These are phyloP conservation scores for Pseudomugil gertrudae DNA, from an alignment of 2,797 vertebrate species.

Conservation along the genomic window DNA sequence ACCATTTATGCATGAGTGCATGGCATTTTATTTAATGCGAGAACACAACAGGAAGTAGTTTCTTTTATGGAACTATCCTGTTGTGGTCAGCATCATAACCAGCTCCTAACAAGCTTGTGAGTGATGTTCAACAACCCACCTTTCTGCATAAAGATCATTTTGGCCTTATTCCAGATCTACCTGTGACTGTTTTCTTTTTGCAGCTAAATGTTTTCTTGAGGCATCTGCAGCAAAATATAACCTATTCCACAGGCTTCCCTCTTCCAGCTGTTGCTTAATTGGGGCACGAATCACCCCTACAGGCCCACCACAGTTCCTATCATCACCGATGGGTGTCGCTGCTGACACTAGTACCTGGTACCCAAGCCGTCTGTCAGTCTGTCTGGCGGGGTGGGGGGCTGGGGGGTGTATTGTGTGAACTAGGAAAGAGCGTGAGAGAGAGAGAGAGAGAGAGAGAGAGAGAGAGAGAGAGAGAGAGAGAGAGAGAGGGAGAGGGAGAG, in stretches of 20 bases:
- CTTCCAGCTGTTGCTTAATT: conserved; percentile 21
- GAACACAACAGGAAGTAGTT: too few species aligned
- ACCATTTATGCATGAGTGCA: too few species aligned
- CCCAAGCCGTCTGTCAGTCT: conserved; percentile 64
- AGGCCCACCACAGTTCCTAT: conserved; percentile 9
- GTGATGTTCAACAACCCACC: neutral
- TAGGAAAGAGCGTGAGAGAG: too few species aligned
- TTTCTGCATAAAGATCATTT: neutral
- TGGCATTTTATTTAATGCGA: too few species aligned
- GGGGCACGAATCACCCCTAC: conserved; percentile 19
- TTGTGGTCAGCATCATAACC: too few species aligned
- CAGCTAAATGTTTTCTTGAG: neutral
- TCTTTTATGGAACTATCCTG: too few species aligned
- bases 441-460: too few species aligned
- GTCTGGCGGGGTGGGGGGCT: conserved; percentile 52
- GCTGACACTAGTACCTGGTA: conserved; percentile 60
- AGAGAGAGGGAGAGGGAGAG: conserved; percentile 54
- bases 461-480: too few species aligned
- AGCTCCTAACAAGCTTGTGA: neutral
- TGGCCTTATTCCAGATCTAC: neutral
- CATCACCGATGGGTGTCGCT: conserved; percentile 76
- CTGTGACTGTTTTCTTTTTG: conserved; percentile 5
- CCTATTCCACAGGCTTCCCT: neutral
- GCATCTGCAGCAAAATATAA: neutral
- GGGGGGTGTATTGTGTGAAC: conserved; percentile 55